phyloP scores from a whole-genome alignment of 2,888 invertebrate species.

The Taphrorychus bicolor region DNA sequence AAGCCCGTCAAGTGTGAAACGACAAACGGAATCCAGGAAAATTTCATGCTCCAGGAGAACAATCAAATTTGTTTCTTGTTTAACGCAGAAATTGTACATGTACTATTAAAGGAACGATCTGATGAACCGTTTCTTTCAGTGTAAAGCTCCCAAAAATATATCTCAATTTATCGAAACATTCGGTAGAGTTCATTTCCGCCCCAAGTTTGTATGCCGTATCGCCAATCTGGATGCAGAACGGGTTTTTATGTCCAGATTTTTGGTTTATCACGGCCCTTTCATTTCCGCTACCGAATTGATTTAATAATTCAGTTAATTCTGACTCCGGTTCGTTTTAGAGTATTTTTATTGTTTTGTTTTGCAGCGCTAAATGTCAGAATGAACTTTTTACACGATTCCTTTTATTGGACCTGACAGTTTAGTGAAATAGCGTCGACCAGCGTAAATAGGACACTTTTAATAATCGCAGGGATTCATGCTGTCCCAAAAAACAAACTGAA shows the following conservation, averaged over 20 bases:
- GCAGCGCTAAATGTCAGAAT: neutral
- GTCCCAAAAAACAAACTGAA: neutral
- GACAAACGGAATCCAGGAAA: conserved; percentile 19
- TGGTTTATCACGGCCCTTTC: conserved; percentile 25
- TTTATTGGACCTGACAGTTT: neutral
- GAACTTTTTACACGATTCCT: neutral
- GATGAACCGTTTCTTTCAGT: neutral
- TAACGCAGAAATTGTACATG: conserved; percentile 1
- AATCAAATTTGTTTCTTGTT: too few relatives aligned
- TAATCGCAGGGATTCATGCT: neutral
- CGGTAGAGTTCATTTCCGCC: conserved; percentile 22
- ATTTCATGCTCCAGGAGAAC: conserved; percentile 8
- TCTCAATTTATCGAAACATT: conserved; percentile 33
- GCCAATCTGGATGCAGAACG: conserved; percentile 21
- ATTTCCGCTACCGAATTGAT: conserved; percentile 21
- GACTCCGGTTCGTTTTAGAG: neutral
- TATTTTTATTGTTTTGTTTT: neutral
- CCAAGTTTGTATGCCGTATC: conserved; percentile 21
- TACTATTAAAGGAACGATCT: too few relatives aligned
- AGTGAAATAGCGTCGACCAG: neutral
- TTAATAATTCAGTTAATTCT: conserved; percentile 13
- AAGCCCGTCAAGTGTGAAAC: conserved; percentile 18
- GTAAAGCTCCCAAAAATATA: conserved; percentile 28
- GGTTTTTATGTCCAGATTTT: conserved; percentile 24
- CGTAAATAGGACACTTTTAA: neutral